Evolutionary conservation across 2,797 vertebrate genomes (phyloP).

Genomic region (Synaphobranchus kaupii): DNA sequence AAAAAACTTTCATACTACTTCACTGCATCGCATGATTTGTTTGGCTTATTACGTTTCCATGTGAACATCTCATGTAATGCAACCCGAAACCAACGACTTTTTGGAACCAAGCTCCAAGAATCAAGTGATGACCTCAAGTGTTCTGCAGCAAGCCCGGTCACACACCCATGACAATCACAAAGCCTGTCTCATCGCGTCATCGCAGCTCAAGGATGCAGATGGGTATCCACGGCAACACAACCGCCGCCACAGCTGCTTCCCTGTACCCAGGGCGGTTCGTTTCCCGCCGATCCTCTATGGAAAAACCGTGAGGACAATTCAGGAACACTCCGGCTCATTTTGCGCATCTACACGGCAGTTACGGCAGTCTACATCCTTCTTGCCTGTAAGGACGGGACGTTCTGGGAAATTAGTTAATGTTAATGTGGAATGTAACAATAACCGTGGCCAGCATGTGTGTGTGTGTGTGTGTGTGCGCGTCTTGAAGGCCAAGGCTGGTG

Average conservation of each 20-base stretch:
- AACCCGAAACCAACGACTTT: background rate
- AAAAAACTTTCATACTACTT: background rate
- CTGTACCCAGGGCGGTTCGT: background rate
- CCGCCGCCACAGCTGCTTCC: background rate
- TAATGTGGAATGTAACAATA: background rate
- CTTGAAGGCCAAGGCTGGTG: background rate
- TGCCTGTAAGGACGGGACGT: background rate
- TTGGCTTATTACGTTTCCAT: background rate
- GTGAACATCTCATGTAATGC: background rate
- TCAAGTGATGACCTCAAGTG: background rate
- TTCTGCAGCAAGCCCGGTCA: background rate
- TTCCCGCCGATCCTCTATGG: background rate
- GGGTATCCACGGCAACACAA: constrained; percentile 27
- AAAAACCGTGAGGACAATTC: background rate
- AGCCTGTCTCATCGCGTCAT: background rate
- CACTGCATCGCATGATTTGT: background rate
- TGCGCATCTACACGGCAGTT: background rate
- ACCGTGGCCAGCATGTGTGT: background rate
- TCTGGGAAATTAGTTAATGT: background rate
- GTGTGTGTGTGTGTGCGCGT: background rate
- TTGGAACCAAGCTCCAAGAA: background rate
- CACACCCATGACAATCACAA: background rate
- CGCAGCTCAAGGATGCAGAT: background rate
- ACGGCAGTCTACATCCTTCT: background rate
- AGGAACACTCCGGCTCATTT: background rate